phyloP scores from a whole-genome alignment of 2,888 invertebrate species.

The Drosophila maculinotata region DNA sequence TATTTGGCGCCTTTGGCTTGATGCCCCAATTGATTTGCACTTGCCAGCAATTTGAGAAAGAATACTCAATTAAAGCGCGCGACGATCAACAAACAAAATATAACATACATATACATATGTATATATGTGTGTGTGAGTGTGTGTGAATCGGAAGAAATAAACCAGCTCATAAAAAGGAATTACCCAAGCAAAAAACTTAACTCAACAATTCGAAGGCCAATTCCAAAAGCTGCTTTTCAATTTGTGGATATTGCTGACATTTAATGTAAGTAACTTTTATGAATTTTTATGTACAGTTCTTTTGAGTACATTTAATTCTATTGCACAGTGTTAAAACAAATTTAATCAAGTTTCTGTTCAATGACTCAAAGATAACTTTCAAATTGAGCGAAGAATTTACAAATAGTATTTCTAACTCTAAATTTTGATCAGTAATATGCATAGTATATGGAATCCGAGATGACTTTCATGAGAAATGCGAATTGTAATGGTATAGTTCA shows the following conservation, averaged over 20 bases:
- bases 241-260: constrained; percentile 7
- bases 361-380: too few relatives aligned
- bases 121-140: constrained; percentile 1
- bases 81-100: constrained; percentile 7
- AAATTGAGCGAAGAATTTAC: too few relatives aligned
- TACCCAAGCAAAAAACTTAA: neutral
- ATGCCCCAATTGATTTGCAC: constrained; percentile 46
- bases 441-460: too few relatives aligned
- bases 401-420: too few relatives aligned
- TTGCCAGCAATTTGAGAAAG: constrained; percentile 30
- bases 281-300: too few relatives aligned
- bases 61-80: constrained; percentile 39
- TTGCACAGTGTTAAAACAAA: too few relatives aligned
- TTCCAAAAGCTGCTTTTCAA: neutral
- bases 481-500: too few relatives aligned
- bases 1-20: constrained; percentile 28
- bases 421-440: too few relatives aligned
- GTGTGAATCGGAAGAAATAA: constrained; percentile 2
- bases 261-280: constrained; percentile 20
- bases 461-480: too few relatives aligned
- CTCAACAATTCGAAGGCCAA: neutral
- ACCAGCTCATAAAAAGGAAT: constrained; percentile 7
- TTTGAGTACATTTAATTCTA: neutral
- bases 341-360: too few relatives aligned
- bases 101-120: neutral